Base-by-base conservation (phyloP, 2,888 invertebrate species). In the Sphaerophoria taeniata region DNA sequence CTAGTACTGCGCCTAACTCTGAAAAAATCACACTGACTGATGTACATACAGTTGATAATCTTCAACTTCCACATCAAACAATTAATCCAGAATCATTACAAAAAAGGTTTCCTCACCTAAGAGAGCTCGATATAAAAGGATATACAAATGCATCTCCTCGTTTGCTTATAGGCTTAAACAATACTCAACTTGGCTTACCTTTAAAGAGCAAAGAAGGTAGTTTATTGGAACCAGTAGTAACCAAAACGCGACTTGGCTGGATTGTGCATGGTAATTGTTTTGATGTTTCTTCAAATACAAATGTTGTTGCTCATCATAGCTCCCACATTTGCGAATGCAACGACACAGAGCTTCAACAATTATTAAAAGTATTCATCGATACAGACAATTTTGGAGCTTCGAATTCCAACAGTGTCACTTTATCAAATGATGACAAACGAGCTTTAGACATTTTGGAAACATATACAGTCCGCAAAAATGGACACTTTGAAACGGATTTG, bases 261-360 rank as follows among this genome's bases (percentile, higher is more conserved):
- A 11, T 70, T 12, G 16, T 60, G 3, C 60, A 60, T 43, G 60
- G 39, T 6, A 43, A 43, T 43, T 16, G 39, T 14, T 12, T 11
- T 12, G 39, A 16, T 6, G 60, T 5, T 6, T 3, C 43, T 43
- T 43, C 39, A 56, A 34, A 7, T 33, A n/a, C 16, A 14, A 39
- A 16, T 1, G 39, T 24, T 6, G 14, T 2, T 11, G 9, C n/a
- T 7, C 31, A 56, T 34, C 14, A 56, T 34, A 34, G 34, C 34
- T 34, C n/a, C n/a, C 56, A 56, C 11, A 34, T 4, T 34, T 60
- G 39, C 16, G 60, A 60, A 12, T 60, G 60, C 34, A 16, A 60
- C 3, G 9, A 60, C 12, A 11, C 4, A 5, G 39, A 60, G 9
- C 43, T 60, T 7, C 4, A 60, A 4, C 60, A 9, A 1, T 11